Evolutionary conservation across 2,888 invertebrate species (phyloP), one percentile per base, ranked within the genome.

Genomic region (Erannis defoliaria): DNA sequence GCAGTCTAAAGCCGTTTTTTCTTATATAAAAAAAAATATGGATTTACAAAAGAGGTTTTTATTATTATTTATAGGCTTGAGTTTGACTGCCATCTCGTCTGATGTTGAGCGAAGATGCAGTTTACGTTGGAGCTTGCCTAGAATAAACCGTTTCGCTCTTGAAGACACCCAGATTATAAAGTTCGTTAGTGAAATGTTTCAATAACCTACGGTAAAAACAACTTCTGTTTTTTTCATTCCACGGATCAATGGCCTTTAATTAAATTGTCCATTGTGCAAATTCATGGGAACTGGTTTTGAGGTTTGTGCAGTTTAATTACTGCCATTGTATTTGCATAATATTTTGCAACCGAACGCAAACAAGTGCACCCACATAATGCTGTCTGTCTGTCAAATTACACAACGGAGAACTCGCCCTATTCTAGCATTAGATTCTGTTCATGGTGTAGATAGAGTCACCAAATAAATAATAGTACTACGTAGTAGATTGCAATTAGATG

Each of bases 271-370:
- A 54, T 54, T 59, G 26, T 56, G 46, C 62, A 62, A 62, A 61
- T 64, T 35, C 55, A 38, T 54, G 40, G 31, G 45, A 55, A 60
- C 66, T 55, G 45, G 67, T 66, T 57, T 33, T 46, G 42, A 40
- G 57, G 61, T 58, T 60, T 59, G 58, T 61, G 60, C 46, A 64
- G 66, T 62, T 60, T 55, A 68, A 70, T 68, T 67, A 63, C 55
- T 50, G 45, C 29, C 55, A 57, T 61, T 55, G 57, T 57, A 67
- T 66, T 66, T 62, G 35, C 61, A 55, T 49, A 61, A 29, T 46
- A 57, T 62, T 57, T 48, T 45, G 61, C 57, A 65, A 67, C 38
- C 29, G 19, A 63, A 62, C 49, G 35, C 29, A 18, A 59, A 53
- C 55, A 48, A 64, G 48, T 64, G 65, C 57, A 63, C 70, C 64